Base-by-base conservation (phyloP, 2,113 vertebrate genomes). In the Gobius niger region DNA sequence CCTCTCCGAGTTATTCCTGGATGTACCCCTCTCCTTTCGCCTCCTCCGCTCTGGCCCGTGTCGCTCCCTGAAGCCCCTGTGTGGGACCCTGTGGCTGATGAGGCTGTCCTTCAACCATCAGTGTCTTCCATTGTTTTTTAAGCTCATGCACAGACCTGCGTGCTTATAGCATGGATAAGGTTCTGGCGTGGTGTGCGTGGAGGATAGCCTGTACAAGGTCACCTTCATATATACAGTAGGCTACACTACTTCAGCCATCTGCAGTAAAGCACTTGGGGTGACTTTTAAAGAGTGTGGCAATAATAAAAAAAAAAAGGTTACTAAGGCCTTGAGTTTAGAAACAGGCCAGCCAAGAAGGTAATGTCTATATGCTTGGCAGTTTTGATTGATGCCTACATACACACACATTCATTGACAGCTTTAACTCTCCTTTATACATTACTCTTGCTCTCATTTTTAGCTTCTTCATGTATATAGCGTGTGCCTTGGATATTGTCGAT, bases 81-180 rank as follows among this genome's bases (percentile, higher is more conserved):
- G 85, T 73, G 85, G 89, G 88, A 84, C 77, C 60, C 67, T 76
- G 73, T 72, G 83, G 85, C 78, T 82, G 82, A 83, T 69, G 62
- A 67, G 66, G 67, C 82, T 90, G 91, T 92, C 90, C 90, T 92
- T 91, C 91, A 92, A 78, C 81, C 76, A 89, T 89, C 86, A 90
- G 73, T 49, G 70, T 81, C 68, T 76, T 82, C 77, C 75, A 65
- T 81, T 91, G 79, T 88, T 71, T 87, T 81, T 65, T 70, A 69
- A 56, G 70, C 70, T 73, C 67, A 65, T 19, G 70, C 68, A 75
- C 44, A 59, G 41, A 66, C 42, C 42, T 68, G 72, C 61, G 82
- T 50, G 67, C 7, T 52, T 16, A 6, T 16, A 9, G 3, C 10
- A 12, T 60, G 24, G 70, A 59, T 44, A 68, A 42, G 59, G 67